Base-by-base conservation (phyloP, 2,113 vertebrate genomes). In the Sitta europaea region DNA sequence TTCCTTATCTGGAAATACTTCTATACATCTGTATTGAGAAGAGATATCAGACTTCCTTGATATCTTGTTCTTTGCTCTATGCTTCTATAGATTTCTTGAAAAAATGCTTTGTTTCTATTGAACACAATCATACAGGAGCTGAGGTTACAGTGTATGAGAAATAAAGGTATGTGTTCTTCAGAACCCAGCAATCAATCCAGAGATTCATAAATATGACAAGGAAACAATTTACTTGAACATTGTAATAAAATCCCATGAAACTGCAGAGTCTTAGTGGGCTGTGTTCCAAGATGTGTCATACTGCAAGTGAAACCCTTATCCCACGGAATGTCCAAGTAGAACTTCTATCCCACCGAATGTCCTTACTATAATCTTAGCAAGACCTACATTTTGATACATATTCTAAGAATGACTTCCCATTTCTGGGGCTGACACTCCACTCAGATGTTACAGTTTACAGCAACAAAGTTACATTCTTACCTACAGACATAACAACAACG, bases 401-500 rank as follows among this genome's bases (percentile, higher is more conserved):
- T 31, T 63, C 10, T 36, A 51, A 72, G 28, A 77, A 72, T 14
- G 2, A 38, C 8, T 62, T 72, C 45, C 31, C 86, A 88, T 67
- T 54, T 29, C 38, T 29, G 33, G 5, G 21, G 10, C 19, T 68
- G 47, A 45, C 2, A 5, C 17, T 54, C 16, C n/a, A 17, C 43
- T 71, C 36, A 59, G 16, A 19, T 1, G 3, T 55, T 55, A 45
- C 16, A 43, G 29, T 67, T 63, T 50, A 42, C 14, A 81, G 58
- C 50, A 54, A 21, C 14, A 16, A 73, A 28, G 36, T 23, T 16
- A 53, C 23, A 53, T 53, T 96, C 97, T 98, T 98, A 98, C 98
- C 98, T 57, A 98, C 90, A 66, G 98, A 98, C 71, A 98, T 98
- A 97, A 99, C 96, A 7, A 99, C 96, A 29, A 99, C 97, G 1